Evolutionary conservation across 2,113 vertebrate genomes (phyloP), one percentile per base, ranked within the genome.

Genomic region (Hemiprocne comata): DNA sequence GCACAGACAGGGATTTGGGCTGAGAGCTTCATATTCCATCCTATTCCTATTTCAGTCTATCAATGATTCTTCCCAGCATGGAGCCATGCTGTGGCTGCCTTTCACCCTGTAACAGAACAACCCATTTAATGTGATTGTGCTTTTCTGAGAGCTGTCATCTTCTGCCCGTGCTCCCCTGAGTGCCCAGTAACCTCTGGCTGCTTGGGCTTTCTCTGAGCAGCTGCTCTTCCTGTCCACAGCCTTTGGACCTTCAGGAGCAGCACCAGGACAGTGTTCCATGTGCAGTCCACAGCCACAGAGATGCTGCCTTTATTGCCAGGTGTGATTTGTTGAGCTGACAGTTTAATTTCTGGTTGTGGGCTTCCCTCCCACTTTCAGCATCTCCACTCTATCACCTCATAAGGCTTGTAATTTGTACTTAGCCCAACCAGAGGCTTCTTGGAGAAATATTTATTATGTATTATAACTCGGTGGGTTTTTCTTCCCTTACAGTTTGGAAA

Each of bases 101-200:
- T 58, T 44, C 23, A 16, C 13, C 1, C 75, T 12, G 44, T 8
- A 24, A 5, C 31, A 46, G 24, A 9, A 31, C 31, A 51, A 9
- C 1, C 4, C 24, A 2, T 25, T 42, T 7, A 34, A 28, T 8
- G 25, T 4, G 12, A 2, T 0, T 5, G 19, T 16, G 72, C 19
- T 71, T 55, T 46, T 18, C 42, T 24, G 46, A 19, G 55, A 66
- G 34, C 34, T 1, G 0, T 13, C n/a, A 19, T 18, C 36, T 29
- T 10, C 26, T 60, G 44, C 67, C 61, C 3, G 7, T 29, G 64
- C 44, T 55, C 38, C 34, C 4, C 0, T 0, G 3, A 29, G 24
- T 5, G 34, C 64, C 44, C 70, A 12, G 34, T 11, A 40, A 2
- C 19, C 10, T 11, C 82, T 0, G 9, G 33, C 64, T 60, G 25